A percentile compares a stretch with the other conserved stretches of the same genome.
These are phyloP conservation scores for Synanthedon tipuliformis DNA, from an alignment of 2,888 invertebrate species.

Conservation along the genomic window DNA sequence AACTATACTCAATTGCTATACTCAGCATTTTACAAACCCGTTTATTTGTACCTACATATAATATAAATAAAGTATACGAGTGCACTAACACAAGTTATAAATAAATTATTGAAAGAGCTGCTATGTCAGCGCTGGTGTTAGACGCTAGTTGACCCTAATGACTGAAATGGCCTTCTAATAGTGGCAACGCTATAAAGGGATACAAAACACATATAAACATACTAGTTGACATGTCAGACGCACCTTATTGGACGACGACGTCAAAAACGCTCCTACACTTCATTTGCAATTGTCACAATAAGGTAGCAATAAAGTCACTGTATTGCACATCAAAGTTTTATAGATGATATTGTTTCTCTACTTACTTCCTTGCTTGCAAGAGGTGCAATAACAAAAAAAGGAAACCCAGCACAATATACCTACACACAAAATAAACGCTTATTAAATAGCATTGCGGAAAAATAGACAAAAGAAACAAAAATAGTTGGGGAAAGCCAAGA, in stretches of 20 bases:
- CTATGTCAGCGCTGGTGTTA: constrained; percentile 15
- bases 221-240: constrained; percentile 6
- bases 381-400: no score
- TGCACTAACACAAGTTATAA: neutral
- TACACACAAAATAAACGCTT: no score
- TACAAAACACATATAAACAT: constrained; percentile 8
- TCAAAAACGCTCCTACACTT: constrained; percentile 1
- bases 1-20: neutral
- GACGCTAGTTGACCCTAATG: constrained; percentile 54
- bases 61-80: neutral
- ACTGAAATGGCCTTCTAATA: constrained; percentile 45
- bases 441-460: no score
- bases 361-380: no score
- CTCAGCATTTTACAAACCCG: neutral
- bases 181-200: constrained; percentile 1
- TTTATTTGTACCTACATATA: neutral
- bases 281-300: neutral
- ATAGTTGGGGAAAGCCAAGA: neutral
- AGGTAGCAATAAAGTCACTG: no score
- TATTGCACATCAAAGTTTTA: no score
- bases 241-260: constrained; percentile 12
- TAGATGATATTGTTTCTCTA: no score
- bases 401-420: no score
- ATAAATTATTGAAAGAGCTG: neutral
- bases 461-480: no score